Base-by-base conservation (phyloP, 2,888 invertebrate genomes). In the Brenthis hecate region DNA sequence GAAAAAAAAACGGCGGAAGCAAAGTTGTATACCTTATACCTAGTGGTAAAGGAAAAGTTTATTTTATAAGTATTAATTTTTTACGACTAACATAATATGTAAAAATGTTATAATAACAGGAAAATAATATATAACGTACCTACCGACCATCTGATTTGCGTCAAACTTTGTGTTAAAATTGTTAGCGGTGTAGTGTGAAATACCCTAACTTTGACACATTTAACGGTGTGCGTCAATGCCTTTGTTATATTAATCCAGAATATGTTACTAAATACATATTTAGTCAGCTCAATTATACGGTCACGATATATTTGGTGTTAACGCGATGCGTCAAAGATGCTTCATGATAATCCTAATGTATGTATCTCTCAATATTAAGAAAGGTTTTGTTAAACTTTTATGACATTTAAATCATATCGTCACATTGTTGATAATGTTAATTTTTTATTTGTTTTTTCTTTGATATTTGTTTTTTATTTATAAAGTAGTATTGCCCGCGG, bases 161-260 rank as follows among this genome's bases (percentile, higher is more conserved):
- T 90, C 89, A 89, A 81, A 76, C 66, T 64, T 53, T 86, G 85
- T 88, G 76, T 89, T 83, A 75, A 75, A 73, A 79, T 68, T 74
- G 74, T 80, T 91, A 91, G 87, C 87, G 76, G 72, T 56, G 73
- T 68, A 69, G 72, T 78, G 89, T 78, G 80, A 91, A 89, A 80
- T 78, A 76, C 74, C 79, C 79, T 81, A 81, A 84, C 78, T 81
- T 82, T 76, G 76, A 75, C 72, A 73, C 75, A 80, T 79, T 77
- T 75, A 73, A 69, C 74, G 75, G 68, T 81, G 82, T 87, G 82
- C 86, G 86, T 86, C 85, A 85, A 79, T 81, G 74, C 74, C 77
- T 79, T 81, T 81, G 84, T 81, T 82, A 81, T 72, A 75, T 76
- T 81, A 82, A 81, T 78, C 81, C 73, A 68, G 64, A 71, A 65